Evolutionary conservation across 2,797 vertebrate species (phyloP).

Genomic region (Coendou prehensilis): DNA sequence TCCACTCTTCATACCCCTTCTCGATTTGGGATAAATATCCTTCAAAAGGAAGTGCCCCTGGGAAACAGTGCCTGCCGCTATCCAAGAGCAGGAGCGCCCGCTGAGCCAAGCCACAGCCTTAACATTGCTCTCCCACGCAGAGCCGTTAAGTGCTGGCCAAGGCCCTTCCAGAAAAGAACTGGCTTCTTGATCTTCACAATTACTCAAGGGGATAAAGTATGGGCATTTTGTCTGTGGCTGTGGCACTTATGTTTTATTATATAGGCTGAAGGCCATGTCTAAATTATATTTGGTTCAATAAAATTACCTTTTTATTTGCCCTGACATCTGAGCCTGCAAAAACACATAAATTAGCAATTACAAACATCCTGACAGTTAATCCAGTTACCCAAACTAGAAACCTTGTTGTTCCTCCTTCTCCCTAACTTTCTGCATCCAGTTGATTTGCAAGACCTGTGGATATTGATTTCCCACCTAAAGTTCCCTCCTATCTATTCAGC

Average conservation of each 20-base stretch:
- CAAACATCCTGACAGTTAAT: not conserved
- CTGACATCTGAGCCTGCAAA: slow-evolving; percentile 56
- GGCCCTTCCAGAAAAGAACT: not conserved
- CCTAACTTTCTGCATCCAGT: not conserved
- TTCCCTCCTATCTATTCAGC: not conserved
- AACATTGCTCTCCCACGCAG: not conserved
- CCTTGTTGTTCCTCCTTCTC: not conserved
- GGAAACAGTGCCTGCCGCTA: not conserved
- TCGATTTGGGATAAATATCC: not conserved
- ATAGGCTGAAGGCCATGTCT: not conserved
- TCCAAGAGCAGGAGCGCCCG: not conserved
- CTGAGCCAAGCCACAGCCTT: fast-evolving
- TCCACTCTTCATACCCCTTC: not conserved
- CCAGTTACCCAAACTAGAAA: slow-evolving; percentile 28
- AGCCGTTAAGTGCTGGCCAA: not conserved
- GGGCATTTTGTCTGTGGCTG: not conserved
- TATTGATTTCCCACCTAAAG: slow-evolving; percentile 34
- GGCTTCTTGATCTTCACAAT: not conserved
- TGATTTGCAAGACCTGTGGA: slow-evolving; percentile 11
- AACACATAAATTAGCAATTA: slow-evolving; percentile 51
- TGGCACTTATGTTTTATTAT: not conserved
- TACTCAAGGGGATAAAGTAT: not conserved
- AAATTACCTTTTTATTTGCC: slow-evolving; percentile 43
- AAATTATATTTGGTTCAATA: slow-evolving; percentile 51
- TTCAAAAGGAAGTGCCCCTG: not conserved